phyloP scores from a whole-genome alignment of 2,797 vertebrate species.

The Sebastes goodei region DNA sequence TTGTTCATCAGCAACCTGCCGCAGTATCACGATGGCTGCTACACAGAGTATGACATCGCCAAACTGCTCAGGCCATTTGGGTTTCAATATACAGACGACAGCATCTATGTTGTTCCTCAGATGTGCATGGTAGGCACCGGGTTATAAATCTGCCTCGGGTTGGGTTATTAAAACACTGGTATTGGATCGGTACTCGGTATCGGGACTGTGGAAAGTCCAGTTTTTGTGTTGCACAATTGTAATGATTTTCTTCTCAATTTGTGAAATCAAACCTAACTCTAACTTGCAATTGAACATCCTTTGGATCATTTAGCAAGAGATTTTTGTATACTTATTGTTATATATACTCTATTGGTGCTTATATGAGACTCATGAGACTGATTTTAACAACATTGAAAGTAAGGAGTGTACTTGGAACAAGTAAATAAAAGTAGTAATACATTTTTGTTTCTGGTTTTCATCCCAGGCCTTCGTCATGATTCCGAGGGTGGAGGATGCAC shows the following conservation, averaged over 20 bases:
- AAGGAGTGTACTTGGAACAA: neutral
- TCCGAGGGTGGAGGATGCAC: accelerated
- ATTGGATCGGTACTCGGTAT: too few species aligned
- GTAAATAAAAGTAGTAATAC: neutral
- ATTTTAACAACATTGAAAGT: neutral
- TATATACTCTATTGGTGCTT: neutral
- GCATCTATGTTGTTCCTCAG: slow-evolving; percentile 54
- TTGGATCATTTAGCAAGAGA: too few species aligned
- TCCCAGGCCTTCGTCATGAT: slow-evolving; percentile 44
- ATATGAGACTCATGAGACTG: neutral
- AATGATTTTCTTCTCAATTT: neutral
- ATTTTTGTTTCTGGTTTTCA: neutral
- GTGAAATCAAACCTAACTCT: neutral
- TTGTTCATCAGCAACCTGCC: slow-evolving; percentile 55
- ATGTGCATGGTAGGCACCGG: slow-evolving; percentile 25
- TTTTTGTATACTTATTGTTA: neutral
- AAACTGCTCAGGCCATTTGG: slow-evolving; percentile 22
- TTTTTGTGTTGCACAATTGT: too few species aligned
- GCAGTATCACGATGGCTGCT: accelerated
- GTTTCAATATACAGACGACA: neutral
- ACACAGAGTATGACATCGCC: slow-evolving; percentile 41
- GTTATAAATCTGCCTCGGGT: neutral
- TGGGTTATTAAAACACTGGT: neutral
- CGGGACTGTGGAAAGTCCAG: too few species aligned
- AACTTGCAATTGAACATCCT: neutral